Percentiles rank a stretch among this genome's conserved stretches.
phyloP scores from a whole-genome alignment of 2,888 invertebrate species.

The Pseudoips prasinana region DNA sequence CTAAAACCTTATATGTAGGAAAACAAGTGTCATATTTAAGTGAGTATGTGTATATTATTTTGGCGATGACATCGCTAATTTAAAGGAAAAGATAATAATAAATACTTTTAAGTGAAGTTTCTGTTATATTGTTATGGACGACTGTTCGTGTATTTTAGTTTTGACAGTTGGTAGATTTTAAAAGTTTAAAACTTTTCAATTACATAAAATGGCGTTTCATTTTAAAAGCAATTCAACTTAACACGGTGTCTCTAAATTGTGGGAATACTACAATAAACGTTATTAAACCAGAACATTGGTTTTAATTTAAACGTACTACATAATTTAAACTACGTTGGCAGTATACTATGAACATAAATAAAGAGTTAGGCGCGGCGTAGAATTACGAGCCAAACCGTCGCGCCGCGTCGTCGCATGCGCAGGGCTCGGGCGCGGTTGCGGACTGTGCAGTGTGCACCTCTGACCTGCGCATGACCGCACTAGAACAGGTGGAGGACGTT shows the following conservation, averaged over 20 bases:
- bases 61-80: constrained; percentile 32
- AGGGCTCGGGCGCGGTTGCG: constrained; percentile 2
- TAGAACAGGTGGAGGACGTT: constrained; percentile 1
- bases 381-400: constrained; percentile 31
- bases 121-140: constrained; percentile 17
- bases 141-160: constrained; percentile 5
- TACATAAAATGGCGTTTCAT: no score
- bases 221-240: no score
- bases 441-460: constrained; percentile 18
- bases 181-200: no score
- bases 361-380: constrained; percentile 25
- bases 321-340: no score
- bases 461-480: constrained; percentile 26
- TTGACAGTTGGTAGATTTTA: constrained; percentile 1
- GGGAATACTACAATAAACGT: no score
- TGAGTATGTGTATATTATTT: constrained; percentile 11
- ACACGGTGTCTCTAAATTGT: no score
- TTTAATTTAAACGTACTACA: no score
- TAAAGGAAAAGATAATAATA: constrained; percentile 34
- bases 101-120: constrained; percentile 25
- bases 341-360: constrained; percentile 29
- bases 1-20: constrained; percentile 4
- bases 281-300: no score
- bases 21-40: neutral
- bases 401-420: constrained; percentile 22